Base-by-base conservation (phyloP, 2,888 invertebrate species). In the Lasioglossum leucozonium region DNA sequence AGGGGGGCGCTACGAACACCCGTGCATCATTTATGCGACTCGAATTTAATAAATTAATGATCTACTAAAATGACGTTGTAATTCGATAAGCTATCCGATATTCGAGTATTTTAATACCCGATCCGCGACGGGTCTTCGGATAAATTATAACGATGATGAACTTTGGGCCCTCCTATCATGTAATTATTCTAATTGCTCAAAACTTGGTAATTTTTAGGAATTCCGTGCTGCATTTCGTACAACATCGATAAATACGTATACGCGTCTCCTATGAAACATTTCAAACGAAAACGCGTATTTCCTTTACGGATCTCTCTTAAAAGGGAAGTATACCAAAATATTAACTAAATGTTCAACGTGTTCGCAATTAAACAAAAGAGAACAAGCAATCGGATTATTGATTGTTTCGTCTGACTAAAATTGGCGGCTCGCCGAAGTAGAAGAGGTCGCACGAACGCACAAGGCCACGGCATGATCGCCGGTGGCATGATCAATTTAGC, bases 51-150 rank as follows among this genome's bases (percentile, higher is more conserved):
- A 67, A 40, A 11, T 67, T 22, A 67, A 67, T 67, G 37, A 67
- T 40, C 67, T 22, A 67, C 37, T 67, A 37, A 67, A 67, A 40
- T 37, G 37, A n/a, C 22, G 18, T 37, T 37, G 22, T 67, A 37
- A 67, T 67, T 67, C 11, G 37, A 67, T 67, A 67, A 67, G 22
- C n/a, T 34, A n/a, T 67, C 37, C 67, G 22, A 67, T 67, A 37
- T 37, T 40, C 37, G 67, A 40, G 37, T 37, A 37, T 67, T 34
- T 37, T 11, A 40, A 67, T 67, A 67, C 11, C 11, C 40, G 65
- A 34, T 65, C 30, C 10, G 34, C 22, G 34, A 6, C 34, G 18
- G 34, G 34, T 34, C 65, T 34, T 34, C 34, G 18, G 22, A 34
- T 65, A 65, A 65, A 65, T 34, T 65, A 65, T 65, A 34, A 65